Conservation (phyloP, 1,140 invertebrate genomes). For the Conus ventricosus region DNA sequence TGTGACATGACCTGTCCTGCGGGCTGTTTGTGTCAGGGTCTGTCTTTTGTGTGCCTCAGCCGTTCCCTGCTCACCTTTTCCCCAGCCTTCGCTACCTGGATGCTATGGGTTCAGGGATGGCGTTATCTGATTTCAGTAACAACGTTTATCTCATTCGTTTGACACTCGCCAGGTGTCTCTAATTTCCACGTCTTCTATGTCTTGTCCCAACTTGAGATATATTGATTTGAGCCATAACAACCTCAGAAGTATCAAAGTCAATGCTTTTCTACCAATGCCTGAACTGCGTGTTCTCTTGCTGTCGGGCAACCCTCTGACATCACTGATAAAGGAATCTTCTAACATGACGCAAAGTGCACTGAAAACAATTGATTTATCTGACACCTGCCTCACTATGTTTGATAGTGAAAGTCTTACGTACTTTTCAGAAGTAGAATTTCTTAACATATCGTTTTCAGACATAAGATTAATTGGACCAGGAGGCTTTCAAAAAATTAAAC, state of each 20-base stretch:
- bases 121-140: not conserved
- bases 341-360: not conserved
- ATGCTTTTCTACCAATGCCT: not conserved
- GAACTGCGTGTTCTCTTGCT: constrained; percentile 27
- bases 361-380: not conserved
- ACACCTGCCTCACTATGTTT: not conserved
- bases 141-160: not conserved
- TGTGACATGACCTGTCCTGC: constrained; percentile 18
- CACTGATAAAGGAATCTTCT: not conserved
- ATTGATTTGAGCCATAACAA: constrained; percentile 38
- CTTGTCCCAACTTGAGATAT: not conserved
- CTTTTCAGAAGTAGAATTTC: not conserved
- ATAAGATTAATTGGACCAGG: not conserved
- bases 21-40: constrained; percentile 14
- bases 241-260: not conserved
- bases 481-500: not conserved
- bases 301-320: not conserved
- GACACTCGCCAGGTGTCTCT: not conserved
- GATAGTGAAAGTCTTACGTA: not conserved
- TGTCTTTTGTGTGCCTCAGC: constrained; percentile 2
- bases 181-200: not conserved
- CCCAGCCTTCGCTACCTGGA: not conserved
- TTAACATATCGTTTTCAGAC: not conserved
- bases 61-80: not conserved
- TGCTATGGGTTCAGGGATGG: not conserved